Evolutionary conservation across 2,797 vertebrate species (phyloP), one percentile per base, ranked within the genome.

Genomic region (Sardinella longiceps): DNA sequence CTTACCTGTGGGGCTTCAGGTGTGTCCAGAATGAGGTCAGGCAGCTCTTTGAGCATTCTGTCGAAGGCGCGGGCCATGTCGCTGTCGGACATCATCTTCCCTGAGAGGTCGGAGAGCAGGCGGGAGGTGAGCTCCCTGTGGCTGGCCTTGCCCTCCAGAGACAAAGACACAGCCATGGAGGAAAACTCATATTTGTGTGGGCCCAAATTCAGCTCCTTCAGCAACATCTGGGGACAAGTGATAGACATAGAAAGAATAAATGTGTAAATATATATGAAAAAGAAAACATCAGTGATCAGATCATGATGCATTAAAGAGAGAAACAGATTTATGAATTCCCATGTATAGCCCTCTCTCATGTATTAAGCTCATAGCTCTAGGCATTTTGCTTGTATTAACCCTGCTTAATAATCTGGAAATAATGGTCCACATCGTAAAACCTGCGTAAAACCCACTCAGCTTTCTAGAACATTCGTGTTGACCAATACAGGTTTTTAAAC

Each of bases 1-100:
- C 83, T 23, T 90, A 97, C 97, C 96, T 96, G 96, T 0, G 97
- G 95, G 5, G 97, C 97, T 28, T 97, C 97, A 0, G 97, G 97
- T 1, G 97, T 97, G 92, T 97, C 97, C 81, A 97, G 93, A 46
- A 97, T 96, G 86, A 97, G 96, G 90, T 97, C 97, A 0, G 96
- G 95, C 39, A 97, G 94, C 85, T 97, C 96, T 53, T 88, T 93
- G 82, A 97, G 95, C 80, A 96, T 95, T 91, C 95, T 94, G 85
- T 97, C 95, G 0, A 97, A 97, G 66, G 97, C 96, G 0, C 92
- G 91, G 12, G 94, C 93, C 86, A 97, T 95, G 86, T 97, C 96
- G 1, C 88, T 92, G 5, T 96, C 90, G 5, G 95, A 93, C 85
- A 97, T 86, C 84, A 95, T 80, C 85, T 94, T 97, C 43, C 94